Conservation (phyloP, 1,140 invertebrate species). For the Sitobion miscanthi region DNA sequence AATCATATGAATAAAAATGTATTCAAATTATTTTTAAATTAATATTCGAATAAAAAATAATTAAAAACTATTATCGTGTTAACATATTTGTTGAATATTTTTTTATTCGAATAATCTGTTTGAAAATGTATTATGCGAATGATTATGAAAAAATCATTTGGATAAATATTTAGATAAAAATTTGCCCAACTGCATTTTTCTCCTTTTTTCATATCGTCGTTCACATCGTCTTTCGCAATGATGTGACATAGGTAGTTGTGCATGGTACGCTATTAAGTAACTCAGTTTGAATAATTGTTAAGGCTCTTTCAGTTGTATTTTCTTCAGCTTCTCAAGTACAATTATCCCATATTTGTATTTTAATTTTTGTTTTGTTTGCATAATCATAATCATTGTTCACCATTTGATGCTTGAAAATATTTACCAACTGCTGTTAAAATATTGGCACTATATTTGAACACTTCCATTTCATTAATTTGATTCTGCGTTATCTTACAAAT, state of each 20-base stretch:
- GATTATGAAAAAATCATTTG: too few species aligned
- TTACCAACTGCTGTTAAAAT: background rate
- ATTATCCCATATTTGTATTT: background rate
- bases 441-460: background rate
- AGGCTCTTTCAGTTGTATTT: background rate
- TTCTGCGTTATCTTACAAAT: background rate
- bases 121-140: too few species aligned
- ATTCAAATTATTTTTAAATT: too few species aligned
- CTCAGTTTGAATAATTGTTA: background rate
- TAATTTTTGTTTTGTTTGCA: background rate
- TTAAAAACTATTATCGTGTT: too few species aligned
- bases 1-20: too few species aligned
- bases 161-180: too few species aligned
- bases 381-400: background rate
- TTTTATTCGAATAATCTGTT: too few species aligned
- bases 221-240: accelerated
- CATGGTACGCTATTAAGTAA: background rate
- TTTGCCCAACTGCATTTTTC: background rate
- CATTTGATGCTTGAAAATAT: too few species aligned
- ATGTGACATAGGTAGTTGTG: background rate
- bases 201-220: too few species aligned
- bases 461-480: background rate
- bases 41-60: too few species aligned
- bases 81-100: too few species aligned
- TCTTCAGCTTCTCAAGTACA: background rate